A percentile compares a stretch with the other conserved stretches of the same genome.
These are phyloP conservation scores for Oenanthe oenanthe DNA, from an alignment of 2,113 vertebrate species.

Conservation along the genomic window DNA sequence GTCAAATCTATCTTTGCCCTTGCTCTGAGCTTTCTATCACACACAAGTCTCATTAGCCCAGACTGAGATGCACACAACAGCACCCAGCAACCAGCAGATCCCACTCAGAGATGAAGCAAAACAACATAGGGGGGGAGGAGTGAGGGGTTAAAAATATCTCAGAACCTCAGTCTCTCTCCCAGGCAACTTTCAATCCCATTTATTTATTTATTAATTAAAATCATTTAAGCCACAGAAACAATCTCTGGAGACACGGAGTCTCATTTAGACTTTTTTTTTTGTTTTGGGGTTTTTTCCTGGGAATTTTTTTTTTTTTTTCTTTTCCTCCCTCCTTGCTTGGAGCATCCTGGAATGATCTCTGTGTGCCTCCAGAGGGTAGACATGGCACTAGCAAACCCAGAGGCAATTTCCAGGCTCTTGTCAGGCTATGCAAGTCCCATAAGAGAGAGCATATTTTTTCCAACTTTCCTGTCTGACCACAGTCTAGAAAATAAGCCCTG, in stretches of 20 bases:
- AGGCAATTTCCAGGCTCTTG: slow-evolving; percentile 10
- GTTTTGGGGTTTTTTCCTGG: neutral
- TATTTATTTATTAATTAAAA: slow-evolving; percentile 79
- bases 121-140: neutral
- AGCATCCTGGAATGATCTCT: slow-evolving; percentile 10
- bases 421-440: neutral
- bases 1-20: neutral
- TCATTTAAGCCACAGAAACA: slow-evolving; percentile 65
- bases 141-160: slow-evolving; percentile 41
- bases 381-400: neutral
- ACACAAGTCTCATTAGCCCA: neutral
- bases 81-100: neutral
- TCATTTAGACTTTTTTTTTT: slow-evolving; percentile 24
- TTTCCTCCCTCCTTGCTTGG: neutral
- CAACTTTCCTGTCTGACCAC: neutral
- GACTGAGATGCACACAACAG: neutral
- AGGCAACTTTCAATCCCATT: slow-evolving; percentile 57
- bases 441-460: neutral
- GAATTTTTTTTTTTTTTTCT: slow-evolving; percentile 3
- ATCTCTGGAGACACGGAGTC: slow-evolving; percentile 41
- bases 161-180: slow-evolving; percentile 10
- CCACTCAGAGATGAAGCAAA: neutral
- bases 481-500: neutral
- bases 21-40: neutral
- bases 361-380: neutral